Evolutionary conservation across 2,888 invertebrate genomes (phyloP).

Genomic region (Branchellion lobata): DNA sequence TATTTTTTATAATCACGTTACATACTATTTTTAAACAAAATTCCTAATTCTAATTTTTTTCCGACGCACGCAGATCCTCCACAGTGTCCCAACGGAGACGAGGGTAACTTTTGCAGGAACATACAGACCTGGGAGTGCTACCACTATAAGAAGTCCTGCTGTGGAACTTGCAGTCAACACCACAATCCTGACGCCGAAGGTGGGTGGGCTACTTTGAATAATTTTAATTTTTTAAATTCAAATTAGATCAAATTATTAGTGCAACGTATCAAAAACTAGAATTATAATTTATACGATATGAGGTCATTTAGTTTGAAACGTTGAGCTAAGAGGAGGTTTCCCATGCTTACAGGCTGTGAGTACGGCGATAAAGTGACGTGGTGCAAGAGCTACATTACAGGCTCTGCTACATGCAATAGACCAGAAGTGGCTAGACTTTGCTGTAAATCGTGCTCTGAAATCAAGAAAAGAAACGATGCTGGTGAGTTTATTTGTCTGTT

Average conservation of each 20-base stretch:
- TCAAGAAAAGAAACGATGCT: background rate
- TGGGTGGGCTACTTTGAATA: background rate
- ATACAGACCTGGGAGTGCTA: slow-evolving; percentile 44
- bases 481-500: background rate
- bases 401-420: slow-evolving; percentile 17
- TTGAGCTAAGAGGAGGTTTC: too few relatives aligned
- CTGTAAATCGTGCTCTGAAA: slow-evolving; percentile 34
- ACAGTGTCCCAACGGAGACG: slow-evolving; percentile 35
- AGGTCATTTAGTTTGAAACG: too few relatives aligned
- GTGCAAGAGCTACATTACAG: slow-evolving; percentile 43
- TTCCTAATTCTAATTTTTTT: background rate
- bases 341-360: slow-evolving; percentile 38
- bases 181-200: slow-evolving; percentile 19
- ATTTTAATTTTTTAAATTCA: background rate
- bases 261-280: too few relatives aligned
- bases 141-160: slow-evolving; percentile 21
- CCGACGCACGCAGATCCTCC: background rate
- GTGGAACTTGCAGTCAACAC: slow-evolving; percentile 26
- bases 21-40: background rate
- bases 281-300: too few relatives aligned
- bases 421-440: slow-evolving; percentile 39
- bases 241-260: background rate
- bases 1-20: background rate
- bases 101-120: slow-evolving; percentile 15
- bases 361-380: slow-evolving; percentile 44